Evolutionary conservation across 2,888 invertebrate species (phyloP), one percentile per base, ranked within the genome.

Genomic region (Cyclophora punctaria): DNA sequence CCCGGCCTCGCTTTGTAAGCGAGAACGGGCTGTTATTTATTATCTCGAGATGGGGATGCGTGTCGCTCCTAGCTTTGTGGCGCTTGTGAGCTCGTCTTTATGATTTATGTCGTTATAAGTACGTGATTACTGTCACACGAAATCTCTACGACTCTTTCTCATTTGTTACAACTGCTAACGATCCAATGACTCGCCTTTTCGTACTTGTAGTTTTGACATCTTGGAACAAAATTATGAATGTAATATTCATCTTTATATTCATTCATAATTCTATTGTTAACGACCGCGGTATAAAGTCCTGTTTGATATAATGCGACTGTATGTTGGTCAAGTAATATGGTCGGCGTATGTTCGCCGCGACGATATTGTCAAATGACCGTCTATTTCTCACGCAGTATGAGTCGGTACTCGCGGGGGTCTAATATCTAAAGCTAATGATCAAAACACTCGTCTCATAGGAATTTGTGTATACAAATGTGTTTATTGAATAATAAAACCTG

Each of bases 1-100:
- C 80, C 79, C 85, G 83, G 83, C 68, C 79, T 75, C 78, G 80
- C 85, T 86, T 83, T 84, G 84, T 86, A 86, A 85, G 83, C 78
- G 76, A 81, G 82, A 83, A 83, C 84, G 80, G 80, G 79, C 75
- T 80, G 84, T 85, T 84, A 88, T 88, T 87, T 86, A 87, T 88
- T 79, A 80, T 79, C 73, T 75, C 71, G 73, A 75, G 80, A 75
- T 72, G 73, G 72, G 82, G 83, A 84, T 85, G 79, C 77, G 74
- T 80, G 83, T 85, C 81, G 79, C 78, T 78, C 75, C 82, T 82
- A 81, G 78, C 83, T 82, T 80, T 84, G 83, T 84, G 85, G 83
- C 83, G 84, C 84, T 84, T 82, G 80, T 81, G 76, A 72, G 71
- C 71, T 75, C 69, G 73, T 75, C 77, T 74, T 64, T 79, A 85